A percentile compares a stretch with the other conserved stretches of the same genome.
These are phyloP conservation scores for Pelodytes ibericus DNA, from an alignment of 2,797 vertebrate genomes.

Conservation along the genomic window DNA sequence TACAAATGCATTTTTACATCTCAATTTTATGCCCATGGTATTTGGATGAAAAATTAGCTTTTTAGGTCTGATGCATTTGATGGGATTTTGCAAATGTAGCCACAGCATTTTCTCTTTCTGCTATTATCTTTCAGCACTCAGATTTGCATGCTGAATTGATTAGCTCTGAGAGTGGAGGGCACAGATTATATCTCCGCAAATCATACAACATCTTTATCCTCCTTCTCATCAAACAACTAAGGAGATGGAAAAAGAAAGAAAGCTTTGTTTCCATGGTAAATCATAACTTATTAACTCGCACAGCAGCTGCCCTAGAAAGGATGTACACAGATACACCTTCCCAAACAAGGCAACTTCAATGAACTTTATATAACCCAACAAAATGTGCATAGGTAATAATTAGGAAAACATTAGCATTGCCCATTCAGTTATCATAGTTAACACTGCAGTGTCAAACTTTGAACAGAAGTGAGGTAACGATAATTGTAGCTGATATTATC, in stretches of 20 bases:
- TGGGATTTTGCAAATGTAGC: conserved; percentile 22
- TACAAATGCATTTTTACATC: too few relatives aligned
- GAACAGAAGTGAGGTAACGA: too few relatives aligned
- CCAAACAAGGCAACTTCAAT: background rate
- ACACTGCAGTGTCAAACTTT: too few relatives aligned
- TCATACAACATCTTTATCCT: conserved; percentile 24
- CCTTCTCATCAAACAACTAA: background rate
- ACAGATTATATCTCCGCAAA: conserved; percentile 23
- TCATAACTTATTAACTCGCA: conserved; percentile 10
- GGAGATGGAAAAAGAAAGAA: conserved; percentile 39
- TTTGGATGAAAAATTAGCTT: too few relatives aligned
- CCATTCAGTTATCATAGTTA: too few relatives aligned
- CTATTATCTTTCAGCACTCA: conserved; percentile 20
- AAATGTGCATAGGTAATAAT: too few relatives aligned
- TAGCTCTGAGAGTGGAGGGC: conserved; percentile 11
- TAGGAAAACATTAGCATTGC: too few relatives aligned
- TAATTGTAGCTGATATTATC: too few relatives aligned
- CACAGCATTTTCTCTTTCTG: background rate
- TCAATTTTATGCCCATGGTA: too few relatives aligned
- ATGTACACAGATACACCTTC: background rate
- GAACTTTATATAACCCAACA: background rate
- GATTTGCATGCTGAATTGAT: conserved; percentile 28
- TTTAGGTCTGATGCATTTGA: background rate
- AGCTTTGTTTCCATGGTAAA: conserved; percentile 60
- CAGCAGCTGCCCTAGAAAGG: background rate